A percentile compares a stretch with the other conserved stretches of the same genome.
Evolutionary conservation across 2,113 vertebrate genomes (phyloP).

Genomic region (Lipophrys pholis): DNA sequence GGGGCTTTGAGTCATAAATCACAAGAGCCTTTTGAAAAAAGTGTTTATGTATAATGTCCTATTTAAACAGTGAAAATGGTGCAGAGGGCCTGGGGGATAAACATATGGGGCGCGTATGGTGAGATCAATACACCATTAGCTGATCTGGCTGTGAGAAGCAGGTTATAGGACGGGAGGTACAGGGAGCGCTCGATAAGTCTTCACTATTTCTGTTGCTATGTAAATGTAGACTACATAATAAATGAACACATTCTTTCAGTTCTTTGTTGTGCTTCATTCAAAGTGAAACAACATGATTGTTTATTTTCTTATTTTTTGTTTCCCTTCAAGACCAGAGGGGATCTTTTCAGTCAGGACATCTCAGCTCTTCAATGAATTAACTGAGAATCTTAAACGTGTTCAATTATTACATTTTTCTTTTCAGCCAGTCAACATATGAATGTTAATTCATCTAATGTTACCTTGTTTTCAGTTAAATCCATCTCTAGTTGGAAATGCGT

Average conservation of each 20-base stretch:
- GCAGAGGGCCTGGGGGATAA: conserved; percentile 70
- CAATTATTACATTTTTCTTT: not conserved
- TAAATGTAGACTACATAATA: conserved; percentile 47
- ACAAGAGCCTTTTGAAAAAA: conserved; percentile 66
- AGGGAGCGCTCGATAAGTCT: conserved; percentile 63
- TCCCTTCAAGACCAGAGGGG: not conserved
- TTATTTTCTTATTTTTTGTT: not conserved
- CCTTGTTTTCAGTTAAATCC: not conserved
- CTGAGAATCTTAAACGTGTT: not conserved
- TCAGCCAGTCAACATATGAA: not conserved
- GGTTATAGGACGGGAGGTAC: conserved; percentile 59
- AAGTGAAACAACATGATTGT: not conserved
- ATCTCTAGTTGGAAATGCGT: not conserved
- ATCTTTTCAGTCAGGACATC: not conserved
- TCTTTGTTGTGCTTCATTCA: conserved; percentile 42
- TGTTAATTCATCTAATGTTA: not conserved
- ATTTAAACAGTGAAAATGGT: conserved; percentile 75
- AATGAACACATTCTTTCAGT: conserved; percentile 49
- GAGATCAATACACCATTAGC: conserved; percentile 82
- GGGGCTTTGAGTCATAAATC: conserved; percentile 68
- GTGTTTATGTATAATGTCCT: conserved; percentile 79
- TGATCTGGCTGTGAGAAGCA: conserved; percentile 56
- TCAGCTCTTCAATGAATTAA: not conserved
- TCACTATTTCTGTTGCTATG: conserved; percentile 56
- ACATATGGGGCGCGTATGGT: conserved; percentile 69